Evolutionary conservation across 2,888 invertebrate species (phyloP), one percentile per base, ranked within the genome.

Genomic region (Drosophila siamana): DNA sequence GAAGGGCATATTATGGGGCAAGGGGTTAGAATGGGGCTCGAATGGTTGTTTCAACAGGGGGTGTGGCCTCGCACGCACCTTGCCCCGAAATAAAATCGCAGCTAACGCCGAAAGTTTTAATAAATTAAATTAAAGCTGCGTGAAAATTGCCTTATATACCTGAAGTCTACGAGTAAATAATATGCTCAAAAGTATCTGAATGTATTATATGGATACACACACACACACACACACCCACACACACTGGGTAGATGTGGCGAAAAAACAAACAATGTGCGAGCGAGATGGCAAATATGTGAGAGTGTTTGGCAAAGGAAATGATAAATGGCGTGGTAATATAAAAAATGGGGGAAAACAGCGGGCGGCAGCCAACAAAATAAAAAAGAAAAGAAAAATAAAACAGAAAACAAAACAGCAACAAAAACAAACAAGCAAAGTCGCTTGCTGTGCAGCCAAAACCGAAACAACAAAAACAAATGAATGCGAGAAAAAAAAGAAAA

Each of bases 241-340:
- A 36, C n/a, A 36, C 24, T 24, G 26, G 19, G 22, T 38, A 24
- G 44, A 33, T 51, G 36, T 61, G 26, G 59, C 74, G 40, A 60
- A 74, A 69, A 69, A 62, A 63, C 47, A 63, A 74, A 62, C 51
- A 61, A 43, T 33, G 67, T 48, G 74, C 48, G 40, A 81, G 69
- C 22, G 67, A 46, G 70, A 70, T 11, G 48, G 61, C 69, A 46
- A 46, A 57, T 41, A 41, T 59, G 67, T 78, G 70, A 71, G 80
- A 84, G 72, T 73, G 67, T 83, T 88, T 85, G 88, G 72, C 84
- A 81, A 76, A 80, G 78, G 89, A 90, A 89, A 89, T 89, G 89
- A 89, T 90, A 90, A 87, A 89, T 90, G 86, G 90, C 86, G 89
- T 90, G 90, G 87, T 84, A 90, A 89, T 89, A 87, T 80, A 88